Evolutionary conservation across 1,140 invertebrate species (phyloP), one percentile per base, ranked within the genome.

Genomic region (Plectrocnemia conspersa): DNA sequence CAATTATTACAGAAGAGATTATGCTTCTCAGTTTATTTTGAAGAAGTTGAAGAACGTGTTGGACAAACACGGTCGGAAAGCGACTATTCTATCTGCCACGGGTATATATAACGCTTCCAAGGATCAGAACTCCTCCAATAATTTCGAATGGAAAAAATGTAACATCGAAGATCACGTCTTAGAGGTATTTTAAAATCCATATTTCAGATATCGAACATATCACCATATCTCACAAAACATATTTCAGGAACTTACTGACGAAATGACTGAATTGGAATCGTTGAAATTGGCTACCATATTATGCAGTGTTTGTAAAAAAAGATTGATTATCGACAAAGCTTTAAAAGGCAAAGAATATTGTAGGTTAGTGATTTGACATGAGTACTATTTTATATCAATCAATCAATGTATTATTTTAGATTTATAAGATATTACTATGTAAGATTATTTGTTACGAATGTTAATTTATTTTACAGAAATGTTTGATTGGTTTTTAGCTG

Each of bases 121-220:
- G 13, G 65, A 65, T 22, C 15, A 5, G 23, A 46, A 29, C 11
- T 42, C 15, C 45, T n/a, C 53, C 1, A 38, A 41, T 1, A 49
- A 54, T 0, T 56, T 62, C 4, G 55, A 53, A 19, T 70, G 73
- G 54, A 59, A 65, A 2, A 57, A 65, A 2, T 58, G 60, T 44
- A 66, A 67, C 42, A 73, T 76, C 3, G 64, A 65, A 0, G 72
- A 76, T 48, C 63, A 67, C 25, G 66, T 70, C 22, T 54, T 73
- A 18, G 63, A 74, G 66, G 71, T 73, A 64, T 29, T 24, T 24
- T 44, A 44, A 44, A 5, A 24, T 44, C 4, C 4, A 41, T 19
- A 35, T 13, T 13, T 38, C 18, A 16, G 18, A 38, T 38, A 29
- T 45, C 11, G 25, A 2, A 36, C 9, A 29, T 32, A n/a, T 23